These are phyloP conservation scores for Delphinus delphis DNA, from an alignment of 2,113 vertebrate species.

Conservation along the genomic window DNA sequence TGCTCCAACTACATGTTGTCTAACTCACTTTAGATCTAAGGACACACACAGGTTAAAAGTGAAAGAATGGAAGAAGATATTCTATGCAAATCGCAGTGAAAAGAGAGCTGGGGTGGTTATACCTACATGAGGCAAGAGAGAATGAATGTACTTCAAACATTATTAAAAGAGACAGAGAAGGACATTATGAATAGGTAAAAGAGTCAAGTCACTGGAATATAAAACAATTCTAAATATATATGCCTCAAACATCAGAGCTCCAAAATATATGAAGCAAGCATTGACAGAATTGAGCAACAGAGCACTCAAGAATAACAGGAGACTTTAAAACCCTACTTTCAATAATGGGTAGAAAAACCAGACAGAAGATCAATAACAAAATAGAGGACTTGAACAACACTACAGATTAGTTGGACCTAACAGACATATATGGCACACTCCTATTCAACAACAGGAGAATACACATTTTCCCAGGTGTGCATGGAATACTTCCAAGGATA, in stretches of 20 bases:
- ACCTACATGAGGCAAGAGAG: no score
- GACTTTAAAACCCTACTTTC: background rate
- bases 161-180: no score
- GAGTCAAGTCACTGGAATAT: no score
- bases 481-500: background rate
- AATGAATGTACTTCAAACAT: no score
- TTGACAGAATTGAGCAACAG: no score
- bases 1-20: background rate
- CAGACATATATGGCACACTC: background rate
- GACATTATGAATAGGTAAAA: no score
- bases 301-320: background rate
- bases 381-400: background rate
- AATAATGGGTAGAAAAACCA: background rate
- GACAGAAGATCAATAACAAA: background rate
- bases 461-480: background rate
- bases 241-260: no score
- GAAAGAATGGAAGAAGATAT: background rate
- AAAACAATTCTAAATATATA: no score
- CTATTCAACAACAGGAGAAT: background rate
- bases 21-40: background rate
- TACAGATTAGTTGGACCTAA: background rate
- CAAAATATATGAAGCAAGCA: no score
- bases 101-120: no score
- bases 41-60: background rate
- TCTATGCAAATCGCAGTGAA: no score